Base-by-base conservation (phyloP, 2,113 vertebrate species). In the Hiodon tergisus region DNA sequence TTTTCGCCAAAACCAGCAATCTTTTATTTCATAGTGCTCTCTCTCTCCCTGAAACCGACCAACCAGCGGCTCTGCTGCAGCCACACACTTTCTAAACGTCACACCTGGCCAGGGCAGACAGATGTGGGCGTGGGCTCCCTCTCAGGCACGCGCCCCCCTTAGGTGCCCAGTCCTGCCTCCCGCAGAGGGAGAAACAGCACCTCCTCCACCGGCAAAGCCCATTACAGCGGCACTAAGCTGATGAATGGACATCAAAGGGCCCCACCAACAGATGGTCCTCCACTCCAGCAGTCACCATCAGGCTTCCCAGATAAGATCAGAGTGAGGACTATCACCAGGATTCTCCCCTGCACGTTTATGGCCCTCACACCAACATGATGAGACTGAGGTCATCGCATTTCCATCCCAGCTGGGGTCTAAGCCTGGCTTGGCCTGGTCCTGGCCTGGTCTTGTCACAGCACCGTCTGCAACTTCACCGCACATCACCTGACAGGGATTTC, bases 211-310 rank as follows among this genome's bases (percentile, higher is more conserved):
- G n/a, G 14, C 11, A 3, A n/a, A 16, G 67, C 65, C 65, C 65
- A 6, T 60, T 50, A 61, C 47, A 51, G 71, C 57, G 52, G 47
- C 71, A 62, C 57, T 65, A n/a, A 58, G 63, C 54, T 74, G 59
- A 74, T 67, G 63, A 67, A 16, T 3, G 55, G 78, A 88, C 83
- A 85, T 89, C 87, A 88, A 88, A 89, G 85, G 84, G 71, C 55
- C 6, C 67, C 81, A 86, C 79, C 82, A 86, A 88, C 87, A 89
- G 86, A 85, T 88, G 87, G 86, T 87, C 86, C 85, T 86, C 84
- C 86, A 87, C 85, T 86, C 82, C 85, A 82, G 80, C 76, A 17
- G 83, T 74, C 78, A 85, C 84, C 87, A 83, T 88, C 63, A 74
- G 73, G 65, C 31, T 52, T 2, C 14, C 16, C 65, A 48, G 87